Evolutionary conservation across 2,113 vertebrate genomes (phyloP), one percentile per base, ranked within the genome.

Genomic region (Neodontobutis hainanensis): DNA sequence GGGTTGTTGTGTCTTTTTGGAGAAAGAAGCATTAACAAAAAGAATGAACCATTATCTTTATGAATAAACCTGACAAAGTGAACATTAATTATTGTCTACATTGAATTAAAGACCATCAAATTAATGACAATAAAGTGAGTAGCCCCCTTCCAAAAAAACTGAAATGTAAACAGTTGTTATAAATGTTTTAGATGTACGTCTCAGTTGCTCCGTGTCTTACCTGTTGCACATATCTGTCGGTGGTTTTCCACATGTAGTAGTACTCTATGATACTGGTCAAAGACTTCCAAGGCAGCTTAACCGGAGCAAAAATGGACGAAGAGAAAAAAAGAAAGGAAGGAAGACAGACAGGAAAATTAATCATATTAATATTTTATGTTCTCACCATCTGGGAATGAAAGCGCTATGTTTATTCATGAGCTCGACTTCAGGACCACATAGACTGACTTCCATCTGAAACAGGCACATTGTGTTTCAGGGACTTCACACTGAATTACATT

Each of bases 241-340:
- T 99, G 80, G 97, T 99, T 90, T 99, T 98, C 97, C 97, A 99
- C 97, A 98, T 99, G 88, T 99, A 99, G 85, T 99, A 99, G 92
- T 98, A 99, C 75, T 99, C 96, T 88, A 98, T 95, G 94, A 99
- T 98, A 91, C 97, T 99, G 66, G 96, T 98, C 92, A 99, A 85
- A 0, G 96, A 98, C 87, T 99, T 99, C 97, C 97, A 99, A 7
- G 97, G 97, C 51, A 99, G 94, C 97, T 99, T 89, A 81, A 92
- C 71, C 85, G 55, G 73, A 61, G 69, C 43, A 64, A 61, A 66
- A 27, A 44, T 53, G 53, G 44, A 64, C 47, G 8, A 11, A 4
- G 38, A 34, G 47, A 46, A 51, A 51, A n/a, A 45, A 53, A 27
- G 46, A 12, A 32, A 46, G 65, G 43, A 12, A 50, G 46, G 58